Percentiles rank a stretch among this genome's conserved stretches.
phyloP scores from a whole-genome alignment of 2,888 invertebrate species.

The Hyposoter didymator region DNA sequence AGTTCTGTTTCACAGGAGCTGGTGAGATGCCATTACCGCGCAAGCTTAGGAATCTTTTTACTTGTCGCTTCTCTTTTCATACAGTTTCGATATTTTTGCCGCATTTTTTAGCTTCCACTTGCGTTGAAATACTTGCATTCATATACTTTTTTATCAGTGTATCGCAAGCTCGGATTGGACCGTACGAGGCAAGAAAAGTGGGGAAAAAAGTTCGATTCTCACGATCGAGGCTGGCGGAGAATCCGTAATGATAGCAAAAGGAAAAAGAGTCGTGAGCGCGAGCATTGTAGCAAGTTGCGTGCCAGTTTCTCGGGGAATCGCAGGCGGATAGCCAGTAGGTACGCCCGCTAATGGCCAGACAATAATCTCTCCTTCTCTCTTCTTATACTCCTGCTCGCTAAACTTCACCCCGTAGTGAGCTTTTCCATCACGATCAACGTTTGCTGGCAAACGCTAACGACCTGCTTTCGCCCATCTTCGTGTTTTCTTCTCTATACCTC shows the following conservation, averaged over 20 bases:
- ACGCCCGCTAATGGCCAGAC: conserved; percentile 76
- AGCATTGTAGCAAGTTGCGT: conserved; percentile 31
- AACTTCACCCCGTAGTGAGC: conserved; percentile 51
- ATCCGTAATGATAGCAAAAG: conserved; percentile 28
- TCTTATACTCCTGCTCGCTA: conserved; percentile 14
- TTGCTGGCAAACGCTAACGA: conserved; percentile 63
- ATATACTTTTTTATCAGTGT: conserved; percentile 21
- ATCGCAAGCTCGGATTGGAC: not conserved
- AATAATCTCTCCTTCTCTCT: conserved; percentile 69
- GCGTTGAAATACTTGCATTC: not conserved
- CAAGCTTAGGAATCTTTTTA: not conserved
- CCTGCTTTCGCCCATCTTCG: conserved; percentile 53
- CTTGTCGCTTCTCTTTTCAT: not conserved
- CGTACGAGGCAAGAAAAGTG: conserved; percentile 5
- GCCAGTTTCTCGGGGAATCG: conserved; percentile 41
- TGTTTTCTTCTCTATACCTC: conserved; percentile 13
- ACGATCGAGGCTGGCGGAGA: conserved; percentile 24
- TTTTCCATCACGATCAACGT: conserved; percentile 58
- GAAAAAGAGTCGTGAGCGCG: conserved; percentile 7
- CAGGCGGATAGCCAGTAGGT: conserved; percentile 44
- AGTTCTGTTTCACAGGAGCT: conserved; percentile 1
- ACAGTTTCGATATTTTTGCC: conserved; percentile 4
- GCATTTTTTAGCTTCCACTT: not conserved
- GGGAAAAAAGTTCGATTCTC: conserved; percentile 31
- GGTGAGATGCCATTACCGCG: conserved; percentile 7